Evolutionary conservation across 37 sponge, comb jelly and placozoan species (phyloP).

Genomic region (Halichondria panicea): DNA sequence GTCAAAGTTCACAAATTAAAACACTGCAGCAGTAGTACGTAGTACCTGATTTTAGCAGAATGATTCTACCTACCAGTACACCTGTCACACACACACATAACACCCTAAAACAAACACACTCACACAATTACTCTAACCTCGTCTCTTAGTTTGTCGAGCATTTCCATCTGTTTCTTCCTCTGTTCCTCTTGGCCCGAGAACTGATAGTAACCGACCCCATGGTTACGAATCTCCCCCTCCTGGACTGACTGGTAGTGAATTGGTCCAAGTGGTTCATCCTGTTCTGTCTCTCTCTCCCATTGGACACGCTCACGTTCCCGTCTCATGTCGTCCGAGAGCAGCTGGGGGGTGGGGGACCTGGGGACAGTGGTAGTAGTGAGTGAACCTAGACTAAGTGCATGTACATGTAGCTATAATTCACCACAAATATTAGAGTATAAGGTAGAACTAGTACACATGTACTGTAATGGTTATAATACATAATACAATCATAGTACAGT

Average conservation of each 20-base stretch:
- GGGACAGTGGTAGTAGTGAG: neutral
- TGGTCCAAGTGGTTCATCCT: conserved; percentile 50
- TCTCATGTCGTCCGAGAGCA: conserved; percentile 77
- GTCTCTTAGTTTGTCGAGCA: conserved; percentile 68
- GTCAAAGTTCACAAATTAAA: no score
- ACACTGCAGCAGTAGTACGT: no score
- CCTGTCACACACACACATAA: no score
- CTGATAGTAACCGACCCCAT: conserved; percentile 90
- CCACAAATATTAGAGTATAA: neutral
- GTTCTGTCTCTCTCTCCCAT: conserved; percentile 60
- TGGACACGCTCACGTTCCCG: conserved; percentile 47
- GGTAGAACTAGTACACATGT: no score
- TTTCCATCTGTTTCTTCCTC: conserved; percentile 77
- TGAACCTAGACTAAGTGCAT: neutral
- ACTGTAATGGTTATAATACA: no score
- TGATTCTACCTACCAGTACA: no score
- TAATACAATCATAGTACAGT: no score
- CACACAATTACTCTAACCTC: conserved; percentile 46
- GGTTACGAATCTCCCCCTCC: conserved; percentile 71
- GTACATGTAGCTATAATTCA: neutral
- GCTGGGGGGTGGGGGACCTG: conserved; percentile 60
- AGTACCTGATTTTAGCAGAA: no score
- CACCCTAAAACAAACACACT: neutral
- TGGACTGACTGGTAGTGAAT: conserved; percentile 76
- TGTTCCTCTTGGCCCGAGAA: conserved; percentile 78